Evolutionary conservation across 2,888 invertebrate species (phyloP), one percentile per base, ranked within the genome.

Genomic region (Oscheius myriophilus): DNA sequence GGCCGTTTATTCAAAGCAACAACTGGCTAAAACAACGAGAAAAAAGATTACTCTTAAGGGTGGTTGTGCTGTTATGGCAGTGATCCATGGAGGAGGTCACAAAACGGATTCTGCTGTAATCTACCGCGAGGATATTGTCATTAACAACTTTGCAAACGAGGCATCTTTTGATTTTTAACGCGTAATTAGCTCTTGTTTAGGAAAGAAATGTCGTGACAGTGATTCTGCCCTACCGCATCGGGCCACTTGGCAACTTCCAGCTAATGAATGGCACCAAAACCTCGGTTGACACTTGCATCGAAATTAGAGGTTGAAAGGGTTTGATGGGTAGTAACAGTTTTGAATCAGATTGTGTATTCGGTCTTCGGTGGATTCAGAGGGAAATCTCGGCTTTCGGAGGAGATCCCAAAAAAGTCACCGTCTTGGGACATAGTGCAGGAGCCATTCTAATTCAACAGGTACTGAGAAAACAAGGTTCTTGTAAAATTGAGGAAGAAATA

Each of bases 51-150:
- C 43, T 14, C 33, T 68, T 18, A 49, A 76, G 75, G 71, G 70
- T 11, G 69, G 67, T n/a, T 76, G 76, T 42, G 61, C 76, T 0
- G 69, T 76, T 11, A 66, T 76, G 68, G 71, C 68, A 11, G 70
- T 57, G 16, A 16, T 76, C 21, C 76, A 73, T 41, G 73, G 76
- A 2, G 76, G 76, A 49, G 53, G 49, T n/a, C 57, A 69, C 54
- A 66, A 49, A 25, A 64, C 53, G 42, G 71, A 71, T 41, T 67
- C 66, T n/a, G 68, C 75, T 6, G 72, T 62, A 23, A 58, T 69
- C 16, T 73, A 53, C 54, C 46, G 63, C 14, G 64, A 55, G 42
- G 68, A 69, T 21, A 51, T 64, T 25, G 66, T 73, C 42, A 61
- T 71, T 2, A 69, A 76, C 45, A 73, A 73, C 23, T 71, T 73